These are phyloP conservation scores for Trilocha varians DNA, from an alignment of 2,888 invertebrate genomes.

Conservation along the genomic window DNA sequence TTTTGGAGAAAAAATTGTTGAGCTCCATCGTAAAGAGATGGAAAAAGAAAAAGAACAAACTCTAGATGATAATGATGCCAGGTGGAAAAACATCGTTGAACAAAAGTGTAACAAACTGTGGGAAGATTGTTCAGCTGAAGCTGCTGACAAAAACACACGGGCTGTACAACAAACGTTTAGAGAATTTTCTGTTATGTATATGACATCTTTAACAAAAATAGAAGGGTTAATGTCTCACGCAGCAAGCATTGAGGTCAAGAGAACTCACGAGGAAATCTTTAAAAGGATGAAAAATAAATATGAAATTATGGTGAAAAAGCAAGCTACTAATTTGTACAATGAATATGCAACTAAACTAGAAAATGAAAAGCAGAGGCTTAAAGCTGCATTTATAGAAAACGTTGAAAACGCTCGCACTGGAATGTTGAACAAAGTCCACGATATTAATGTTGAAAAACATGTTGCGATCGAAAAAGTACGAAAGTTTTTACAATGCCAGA, in stretches of 20 bases:
- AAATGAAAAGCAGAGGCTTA: constrained; percentile 32
- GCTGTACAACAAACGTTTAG: constrained; percentile 34
- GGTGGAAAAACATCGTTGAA: constrained; percentile 38
- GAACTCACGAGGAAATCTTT: constrained; percentile 25
- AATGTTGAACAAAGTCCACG: constrained; percentile 34
- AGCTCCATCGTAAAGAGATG: constrained; percentile 28
- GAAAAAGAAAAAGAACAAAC: constrained; percentile 27
- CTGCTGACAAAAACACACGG: constrained; percentile 30
- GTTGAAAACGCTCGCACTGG: constrained; percentile 25
- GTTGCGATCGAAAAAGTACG: constrained; percentile 45
- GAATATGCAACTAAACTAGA: constrained; percentile 32
- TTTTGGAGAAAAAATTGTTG: constrained; percentile 30
- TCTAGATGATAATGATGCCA: constrained; percentile 32
- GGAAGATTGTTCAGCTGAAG: constrained; percentile 24
- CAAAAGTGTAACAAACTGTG: constrained; percentile 22
- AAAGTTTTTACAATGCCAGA: constrained; percentile 44
- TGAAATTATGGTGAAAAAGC: constrained; percentile 30
- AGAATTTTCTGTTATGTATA: constrained; percentile 39
- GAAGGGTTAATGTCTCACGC: constrained; percentile 41
- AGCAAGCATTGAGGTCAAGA: constrained; percentile 36
- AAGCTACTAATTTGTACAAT: constrained; percentile 43
- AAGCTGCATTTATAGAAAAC: constrained; percentile 32
- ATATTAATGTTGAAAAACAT: constrained; percentile 52
- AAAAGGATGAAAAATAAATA: constrained; percentile 37
- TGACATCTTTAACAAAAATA: constrained; percentile 37